Evolutionary conservation across 2,888 invertebrate species (phyloP).

Genomic region (Zhuqinia jingwanae): DNA sequence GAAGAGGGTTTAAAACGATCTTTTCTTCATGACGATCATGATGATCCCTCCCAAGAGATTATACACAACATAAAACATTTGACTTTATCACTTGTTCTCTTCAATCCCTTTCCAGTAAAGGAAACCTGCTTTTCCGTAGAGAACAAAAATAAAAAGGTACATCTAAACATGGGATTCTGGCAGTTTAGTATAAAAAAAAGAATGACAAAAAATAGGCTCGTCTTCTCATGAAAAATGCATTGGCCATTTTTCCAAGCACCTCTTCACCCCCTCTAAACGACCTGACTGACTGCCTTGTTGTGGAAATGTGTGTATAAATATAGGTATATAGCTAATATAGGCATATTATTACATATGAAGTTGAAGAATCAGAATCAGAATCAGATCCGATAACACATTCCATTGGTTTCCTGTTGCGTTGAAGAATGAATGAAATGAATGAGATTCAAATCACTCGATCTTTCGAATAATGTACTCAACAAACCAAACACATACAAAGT

Average conservation of each 20-base stretch:
- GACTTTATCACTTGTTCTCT: constrained; percentile 63
- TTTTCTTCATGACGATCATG: constrained; percentile 38
- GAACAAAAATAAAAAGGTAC: constrained; percentile 17
- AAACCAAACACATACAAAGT: background rate
- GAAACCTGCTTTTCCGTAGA: background rate
- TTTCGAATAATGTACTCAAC: background rate
- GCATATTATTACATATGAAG: too few species aligned
- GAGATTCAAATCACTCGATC: constrained; percentile 66
- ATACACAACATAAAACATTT: constrained; percentile 56
- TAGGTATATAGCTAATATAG: too few species aligned
- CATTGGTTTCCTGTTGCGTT: constrained; percentile 62
- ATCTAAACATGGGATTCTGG: too few species aligned
- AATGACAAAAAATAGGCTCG: constrained; percentile 61
- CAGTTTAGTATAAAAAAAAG: constrained; percentile 17
- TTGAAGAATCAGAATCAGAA: background rate
- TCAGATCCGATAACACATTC: constrained; percentile 3
- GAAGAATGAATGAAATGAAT: constrained; percentile 56
- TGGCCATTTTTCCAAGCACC: constrained; percentile 72
- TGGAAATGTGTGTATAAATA: background rate
- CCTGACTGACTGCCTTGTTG: constrained; percentile 48
- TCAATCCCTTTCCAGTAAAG: background rate
- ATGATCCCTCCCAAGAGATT: constrained; percentile 68
- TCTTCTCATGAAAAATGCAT: constrained; percentile 71
- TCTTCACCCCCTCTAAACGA: constrained; percentile 67
- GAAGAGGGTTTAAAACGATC: constrained; percentile 30